phyloP scores from a whole-genome alignment of 2,888 invertebrate genomes.

The Macrosiphum euphorbiae region DNA sequence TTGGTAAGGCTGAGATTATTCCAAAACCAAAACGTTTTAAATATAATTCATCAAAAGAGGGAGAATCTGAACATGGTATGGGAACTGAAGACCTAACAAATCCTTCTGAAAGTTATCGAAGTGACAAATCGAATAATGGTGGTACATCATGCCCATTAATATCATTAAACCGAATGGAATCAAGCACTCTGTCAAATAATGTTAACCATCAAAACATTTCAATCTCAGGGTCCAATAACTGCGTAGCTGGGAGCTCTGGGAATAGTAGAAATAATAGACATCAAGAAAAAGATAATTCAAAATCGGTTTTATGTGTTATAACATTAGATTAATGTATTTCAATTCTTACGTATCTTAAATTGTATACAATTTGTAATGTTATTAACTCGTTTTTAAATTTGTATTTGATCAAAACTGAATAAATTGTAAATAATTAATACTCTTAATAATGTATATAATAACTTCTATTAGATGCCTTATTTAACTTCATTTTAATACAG shows the following conservation, averaged over 20 bases:
- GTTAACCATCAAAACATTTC: neutral
- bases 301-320: constrained; percentile 39
- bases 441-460: neutral
- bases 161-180: neutral
- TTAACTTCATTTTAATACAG: neutral
- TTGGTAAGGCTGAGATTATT: neutral
- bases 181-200: neutral
- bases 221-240: neutral
- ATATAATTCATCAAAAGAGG: neutral
- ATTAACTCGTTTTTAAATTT: neutral
- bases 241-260: constrained; percentile 10
- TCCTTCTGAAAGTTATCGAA: constrained; percentile 8
- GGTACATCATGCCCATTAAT: neutral
- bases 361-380: neutral
- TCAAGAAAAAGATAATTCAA: constrained; percentile 34
- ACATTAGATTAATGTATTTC: constrained; percentile 47
- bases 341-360: neutral
- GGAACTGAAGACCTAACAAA: neutral
- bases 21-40: constrained; percentile 13
- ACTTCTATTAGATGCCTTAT: neutral
- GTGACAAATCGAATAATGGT: neutral
- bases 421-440: neutral
- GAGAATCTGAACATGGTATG: constrained; percentile 5
- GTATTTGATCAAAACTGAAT: neutral
- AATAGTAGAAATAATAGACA: neutral